These are phyloP conservation scores for Petromus typicus DNA, from an alignment of 2,113 vertebrate genomes.

Conservation along the genomic window DNA sequence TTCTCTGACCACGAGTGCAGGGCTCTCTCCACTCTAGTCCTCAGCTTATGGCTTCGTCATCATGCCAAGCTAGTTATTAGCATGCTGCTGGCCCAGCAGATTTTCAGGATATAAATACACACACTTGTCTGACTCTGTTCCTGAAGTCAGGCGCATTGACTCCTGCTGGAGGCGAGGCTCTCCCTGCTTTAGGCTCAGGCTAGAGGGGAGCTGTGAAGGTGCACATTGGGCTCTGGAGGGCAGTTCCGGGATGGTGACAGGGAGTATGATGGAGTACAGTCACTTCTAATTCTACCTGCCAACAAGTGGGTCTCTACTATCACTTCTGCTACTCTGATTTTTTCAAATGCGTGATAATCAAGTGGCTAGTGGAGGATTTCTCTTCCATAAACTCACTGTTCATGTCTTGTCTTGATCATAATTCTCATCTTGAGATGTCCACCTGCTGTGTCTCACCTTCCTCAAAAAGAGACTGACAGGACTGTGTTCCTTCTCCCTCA, in stretches of 20 bases:
- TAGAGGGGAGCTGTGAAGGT: not conserved
- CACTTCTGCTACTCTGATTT: not conserved
- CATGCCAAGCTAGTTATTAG: constrained; percentile 50
- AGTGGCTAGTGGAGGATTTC: not conserved
- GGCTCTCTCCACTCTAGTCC: not conserved
- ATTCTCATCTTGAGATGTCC: not conserved
- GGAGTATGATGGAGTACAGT: not conserved
- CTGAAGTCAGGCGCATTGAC: constrained; percentile 43
- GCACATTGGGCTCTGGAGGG: not conserved
- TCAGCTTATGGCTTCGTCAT: not conserved
- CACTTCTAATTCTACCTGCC: not conserved
- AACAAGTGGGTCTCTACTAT: not conserved
- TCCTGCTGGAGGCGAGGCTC: not conserved
- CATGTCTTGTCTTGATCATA: not conserved
- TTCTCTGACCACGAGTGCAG: not conserved
- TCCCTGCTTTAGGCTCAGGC: constrained; percentile 20
- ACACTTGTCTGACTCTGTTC: constrained; percentile 50
- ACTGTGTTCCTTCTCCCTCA: not conserved
- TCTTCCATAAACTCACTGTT: not conserved
- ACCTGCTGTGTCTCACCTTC: not conserved
- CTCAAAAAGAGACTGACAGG: not conserved
- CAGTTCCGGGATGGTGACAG: not conserved
- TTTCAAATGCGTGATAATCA: not conserved
- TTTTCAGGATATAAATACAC: constrained; percentile 68
- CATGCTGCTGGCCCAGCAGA: constrained; percentile 50